Base-by-base conservation (phyloP, 2,888 invertebrate genomes). In the Athalia rosae region DNA sequence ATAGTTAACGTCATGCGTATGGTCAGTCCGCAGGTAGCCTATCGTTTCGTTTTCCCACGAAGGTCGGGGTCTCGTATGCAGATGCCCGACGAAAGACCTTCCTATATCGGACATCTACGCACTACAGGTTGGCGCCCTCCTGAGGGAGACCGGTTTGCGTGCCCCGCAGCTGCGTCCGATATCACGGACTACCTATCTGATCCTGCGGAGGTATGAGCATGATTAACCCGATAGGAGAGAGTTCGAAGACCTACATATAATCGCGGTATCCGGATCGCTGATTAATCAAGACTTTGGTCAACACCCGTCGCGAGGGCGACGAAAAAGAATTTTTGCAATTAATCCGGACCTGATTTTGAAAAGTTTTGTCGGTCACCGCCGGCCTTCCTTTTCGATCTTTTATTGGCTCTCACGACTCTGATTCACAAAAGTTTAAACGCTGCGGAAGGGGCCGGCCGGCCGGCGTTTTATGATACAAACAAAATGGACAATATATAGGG, bases 11-110 rank as follows among this genome's bases (percentile, higher is more conserved):
- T 28, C 28, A 2, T 28, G 28, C 28, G 28, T 28, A 2, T 28
- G 28, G 28, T 28, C 28, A 28, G 28, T 28, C 28, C 2, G n/a
- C 45, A 47, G 15, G 11, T 50, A 15, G 47, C 74, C 28, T 28
- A 28, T 28, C 28, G 28, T 61, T 28, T 43, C 74, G 62, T 61
- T 59, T 74, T 74, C 74, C 62, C 74, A 62, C 74, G 74, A 74
- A 74, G 74, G 74, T 74, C 74, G 74, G 74, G 74, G 74, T 62
- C 74, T 74, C 41, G 56, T 71, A 56, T 45, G 7, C 74, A 74
- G 74, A 74, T 74, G 41, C 61, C 41, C 74, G 74, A 61, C 74
- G 74, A 59, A 74, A 48, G 62, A 41, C 61, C 61, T 58, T 53
- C 69, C 69, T 71, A n/a, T 13, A 74, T 74, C 74, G 62, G 59